Percentiles rank a stretch among this genome's conserved stretches.
phyloP scores from a whole-genome alignment of 2,888 invertebrate species.

The Timema podura region DNA sequence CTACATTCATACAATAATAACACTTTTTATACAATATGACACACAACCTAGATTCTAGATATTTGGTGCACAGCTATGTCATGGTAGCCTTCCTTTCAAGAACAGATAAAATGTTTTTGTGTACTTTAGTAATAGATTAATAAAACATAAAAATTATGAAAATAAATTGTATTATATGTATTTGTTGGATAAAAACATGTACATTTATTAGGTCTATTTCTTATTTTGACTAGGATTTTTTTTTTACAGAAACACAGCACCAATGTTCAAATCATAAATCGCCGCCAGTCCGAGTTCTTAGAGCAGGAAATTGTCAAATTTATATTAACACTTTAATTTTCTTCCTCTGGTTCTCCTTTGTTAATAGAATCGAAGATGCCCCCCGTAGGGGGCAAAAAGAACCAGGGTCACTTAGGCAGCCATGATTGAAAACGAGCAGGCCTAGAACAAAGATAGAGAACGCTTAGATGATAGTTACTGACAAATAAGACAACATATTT shows the following conservation, averaged over 20 bases:
- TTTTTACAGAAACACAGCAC: too few relatives aligned
- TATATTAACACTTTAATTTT: not conserved
- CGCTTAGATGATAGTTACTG: not conserved
- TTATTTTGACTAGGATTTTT: too few relatives aligned
- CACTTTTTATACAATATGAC: not conserved
- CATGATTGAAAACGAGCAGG: slow-evolving; percentile 24
- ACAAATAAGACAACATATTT: not conserved
- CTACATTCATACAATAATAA: not conserved
- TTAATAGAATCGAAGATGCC: not conserved
- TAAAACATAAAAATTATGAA: slow-evolving; percentile 10
- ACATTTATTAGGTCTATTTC: too few relatives aligned
- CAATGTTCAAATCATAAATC: too few relatives aligned
- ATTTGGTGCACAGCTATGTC: not conserved
- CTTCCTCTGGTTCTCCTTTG: slow-evolving; percentile 4
- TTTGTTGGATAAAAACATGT: too few relatives aligned
- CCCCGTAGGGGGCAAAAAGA: slow-evolving; percentile 22
- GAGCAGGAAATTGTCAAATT: not conserved
- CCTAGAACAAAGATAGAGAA: slow-evolving; percentile 19
- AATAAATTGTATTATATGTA: slow-evolving; percentile 8
- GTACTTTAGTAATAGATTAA: slow-evolving; percentile 1
- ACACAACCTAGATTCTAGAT: not conserved
- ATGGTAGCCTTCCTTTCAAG: slow-evolving; percentile 18
- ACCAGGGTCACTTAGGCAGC: slow-evolving; percentile 22
- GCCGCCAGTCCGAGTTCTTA: too few relatives aligned
- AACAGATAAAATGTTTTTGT: slow-evolving; percentile 17